phyloP scores from a whole-genome alignment of 2,797 vertebrate genomes.

The Brachyalestes nurse region DNA sequence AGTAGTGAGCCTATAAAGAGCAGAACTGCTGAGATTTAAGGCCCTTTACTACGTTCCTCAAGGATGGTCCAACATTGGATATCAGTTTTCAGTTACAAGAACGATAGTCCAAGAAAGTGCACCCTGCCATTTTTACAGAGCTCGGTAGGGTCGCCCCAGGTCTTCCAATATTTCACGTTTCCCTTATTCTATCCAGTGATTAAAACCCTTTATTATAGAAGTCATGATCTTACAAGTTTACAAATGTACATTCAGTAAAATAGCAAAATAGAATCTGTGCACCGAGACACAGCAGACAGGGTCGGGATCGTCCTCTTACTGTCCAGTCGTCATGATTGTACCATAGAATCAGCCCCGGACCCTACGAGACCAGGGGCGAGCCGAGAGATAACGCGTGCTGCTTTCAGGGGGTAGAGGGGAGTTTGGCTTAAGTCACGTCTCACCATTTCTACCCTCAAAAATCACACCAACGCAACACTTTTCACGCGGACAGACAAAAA shows the following conservation, averaged over 20 bases:
- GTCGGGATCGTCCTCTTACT: conserved; percentile 60
- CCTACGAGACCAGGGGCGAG: conserved; percentile 52
- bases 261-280: conserved; percentile 56
- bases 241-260: conserved; percentile 61
- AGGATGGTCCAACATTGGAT: not conserved
- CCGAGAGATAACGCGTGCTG: conserved; percentile 55
- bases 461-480: conserved; percentile 63
- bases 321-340: conserved; percentile 73
- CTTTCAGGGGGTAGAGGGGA: conserved; percentile 46
- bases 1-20: conserved; percentile 13
- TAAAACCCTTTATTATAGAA: conserved; percentile 58
- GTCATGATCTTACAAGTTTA: conserved; percentile 56
- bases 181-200: conserved; percentile 58
- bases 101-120: conserved; percentile 9
- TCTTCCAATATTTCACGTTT: conserved; percentile 48
- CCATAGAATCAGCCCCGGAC: conserved; percentile 66
- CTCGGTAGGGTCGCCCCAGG: conserved; percentile 25
- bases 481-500: conserved; percentile 19
- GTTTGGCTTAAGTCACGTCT: conserved; percentile 61
- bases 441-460: conserved; percentile 67
- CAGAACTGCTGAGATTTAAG: conserved; percentile 9
- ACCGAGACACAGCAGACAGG: conserved; percentile 51
- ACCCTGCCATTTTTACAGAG: conserved; percentile 28
- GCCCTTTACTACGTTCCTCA: not conserved
- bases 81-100: not conserved